Evolutionary conservation across 1,140 invertebrate species (phyloP).

Genomic region (Rhopalosiphum maidis): DNA sequence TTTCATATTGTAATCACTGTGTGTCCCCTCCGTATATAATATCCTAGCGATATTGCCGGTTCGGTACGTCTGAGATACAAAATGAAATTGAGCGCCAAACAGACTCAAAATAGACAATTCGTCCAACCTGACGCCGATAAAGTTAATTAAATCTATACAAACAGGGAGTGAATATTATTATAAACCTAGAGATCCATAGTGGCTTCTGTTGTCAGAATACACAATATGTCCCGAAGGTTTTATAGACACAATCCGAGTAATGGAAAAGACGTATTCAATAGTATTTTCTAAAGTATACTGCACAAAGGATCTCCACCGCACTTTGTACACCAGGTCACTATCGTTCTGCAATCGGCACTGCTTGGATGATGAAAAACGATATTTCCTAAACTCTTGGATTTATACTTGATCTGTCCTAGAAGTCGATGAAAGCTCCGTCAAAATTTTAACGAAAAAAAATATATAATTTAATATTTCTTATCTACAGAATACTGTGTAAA

Average conservation of each 20-base stretch:
- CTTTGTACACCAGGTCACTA: not conserved
- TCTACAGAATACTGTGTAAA: not conserved
- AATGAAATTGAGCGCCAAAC: not conserved
- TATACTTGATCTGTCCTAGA: not conserved
- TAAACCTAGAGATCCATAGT: conserved; percentile 6
- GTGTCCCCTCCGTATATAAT: not conserved
- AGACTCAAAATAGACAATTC: not conserved
- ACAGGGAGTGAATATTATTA: not conserved
- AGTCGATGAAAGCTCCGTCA: not conserved
- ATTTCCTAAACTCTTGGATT: not conserved
- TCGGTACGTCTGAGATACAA: not conserved
- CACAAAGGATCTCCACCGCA: not conserved
- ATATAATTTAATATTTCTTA: not conserved
- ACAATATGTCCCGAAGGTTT: conserved; percentile 25
- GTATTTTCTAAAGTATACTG: conserved; percentile 20
- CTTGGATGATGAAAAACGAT: conserved; percentile 31
- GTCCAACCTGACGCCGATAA: not conserved
- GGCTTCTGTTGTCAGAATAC: not conserved
- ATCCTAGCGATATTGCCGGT: not conserved
- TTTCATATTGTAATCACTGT: not conserved
- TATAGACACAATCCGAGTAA: conserved; percentile 44
- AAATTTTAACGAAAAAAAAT: not conserved
- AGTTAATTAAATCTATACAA: conserved; percentile 38
- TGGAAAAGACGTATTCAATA: conserved; percentile 41
- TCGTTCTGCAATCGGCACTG: not conserved